Evolutionary conservation across 1,140 invertebrate genomes (phyloP).

Genomic region (Whitmania pigra): DNA sequence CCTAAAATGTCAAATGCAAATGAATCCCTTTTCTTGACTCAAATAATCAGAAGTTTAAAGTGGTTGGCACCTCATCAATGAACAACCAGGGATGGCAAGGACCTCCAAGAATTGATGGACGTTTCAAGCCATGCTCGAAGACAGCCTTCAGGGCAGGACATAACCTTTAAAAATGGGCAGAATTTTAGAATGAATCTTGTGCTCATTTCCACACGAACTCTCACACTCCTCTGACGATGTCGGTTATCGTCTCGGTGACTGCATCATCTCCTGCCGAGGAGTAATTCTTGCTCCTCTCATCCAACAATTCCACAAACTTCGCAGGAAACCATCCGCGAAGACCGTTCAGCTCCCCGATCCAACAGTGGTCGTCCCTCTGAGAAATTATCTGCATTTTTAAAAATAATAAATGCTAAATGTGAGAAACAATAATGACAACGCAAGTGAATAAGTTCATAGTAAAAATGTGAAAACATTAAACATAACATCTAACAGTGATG

Average conservation of each 20-base stretch:
- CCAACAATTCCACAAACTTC: slow-evolving; percentile 88
- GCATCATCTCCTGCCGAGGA: slow-evolving; percentile 91
- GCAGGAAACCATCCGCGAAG: slow-evolving; percentile 97
- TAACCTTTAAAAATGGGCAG: slow-evolving; percentile 42
- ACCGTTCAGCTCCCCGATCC: slow-evolving; percentile 97
- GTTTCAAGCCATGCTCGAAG: slow-evolving; percentile 86
- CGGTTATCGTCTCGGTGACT: slow-evolving; percentile 85
- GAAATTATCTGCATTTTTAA: slow-evolving; percentile 59
- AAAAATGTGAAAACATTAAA: not conserved
- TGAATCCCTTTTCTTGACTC: not conserved
- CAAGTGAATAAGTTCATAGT: not conserved
- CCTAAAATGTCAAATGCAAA: slow-evolving; percentile 36
- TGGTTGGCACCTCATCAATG: slow-evolving; percentile 67
- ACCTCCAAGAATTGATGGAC: slow-evolving; percentile 60
- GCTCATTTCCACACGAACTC: slow-evolving; percentile 24
- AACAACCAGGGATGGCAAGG: slow-evolving; percentile 97
- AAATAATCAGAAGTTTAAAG: not conserved
- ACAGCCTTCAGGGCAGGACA: slow-evolving; percentile 87
- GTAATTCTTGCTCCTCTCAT: slow-evolving; percentile 84
- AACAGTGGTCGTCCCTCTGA: slow-evolving; percentile 97
- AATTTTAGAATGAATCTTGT: not conserved
- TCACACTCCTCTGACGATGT: slow-evolving; percentile 78
- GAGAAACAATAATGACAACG: not conserved
- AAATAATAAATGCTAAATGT: not conserved
- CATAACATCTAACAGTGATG: slow-evolving; percentile 55